Evolutionary conservation across 2,113 vertebrate genomes (phyloP), one percentile per base, ranked within the genome.

Genomic region (Phrynosoma blainvillii): DNA sequence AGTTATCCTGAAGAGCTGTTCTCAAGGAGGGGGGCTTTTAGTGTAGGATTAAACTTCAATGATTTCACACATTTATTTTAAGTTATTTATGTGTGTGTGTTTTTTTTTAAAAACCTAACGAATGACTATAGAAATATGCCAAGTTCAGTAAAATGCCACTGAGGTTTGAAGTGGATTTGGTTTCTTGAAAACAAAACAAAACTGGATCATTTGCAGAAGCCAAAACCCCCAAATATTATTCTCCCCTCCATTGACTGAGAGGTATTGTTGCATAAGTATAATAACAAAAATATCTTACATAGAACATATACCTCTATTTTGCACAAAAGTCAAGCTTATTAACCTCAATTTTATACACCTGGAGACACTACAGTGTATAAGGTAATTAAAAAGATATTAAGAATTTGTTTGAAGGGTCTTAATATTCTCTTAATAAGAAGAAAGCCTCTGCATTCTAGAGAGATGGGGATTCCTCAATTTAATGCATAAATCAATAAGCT

Each of bases 21-120:
- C 91, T 36, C 89, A 92, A 89, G 73, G 30, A 85, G 74, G 84
- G 86, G 79, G 85, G 85, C 42, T 47, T 54, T 56, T 84, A 40
- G 23, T 20, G 91, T 90, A 87, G 88, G 79, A 62, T 92, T 91
- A 81, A 30, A 88, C 84, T 91, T 54, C 36, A 36, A 27, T 89
- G 84, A 73, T 84, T 92, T 89, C 68, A 32, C 65, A 71, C 40
- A 36, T 79, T 76, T 80, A 30, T 54, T 75, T 54, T 36, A n/a
- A 21, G 1, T 59, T 56, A 11, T 32, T 54, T 86, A 23, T 4
- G 47, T 4, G 47, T 47, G 5, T 7, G 5, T 47, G 1, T 47
- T 85, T 71, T 76, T 25, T 62, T 71, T 40, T 10, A 71, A 54
- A 73, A 1, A 4, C 14, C 42, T 32, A 36, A 36, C 36, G 21